Percentiles rank a stretch among this genome's conserved stretches.
Evolutionary conservation across 2,113 vertebrate genomes (phyloP).

Genomic region (Archocentrus centrarchus): DNA sequence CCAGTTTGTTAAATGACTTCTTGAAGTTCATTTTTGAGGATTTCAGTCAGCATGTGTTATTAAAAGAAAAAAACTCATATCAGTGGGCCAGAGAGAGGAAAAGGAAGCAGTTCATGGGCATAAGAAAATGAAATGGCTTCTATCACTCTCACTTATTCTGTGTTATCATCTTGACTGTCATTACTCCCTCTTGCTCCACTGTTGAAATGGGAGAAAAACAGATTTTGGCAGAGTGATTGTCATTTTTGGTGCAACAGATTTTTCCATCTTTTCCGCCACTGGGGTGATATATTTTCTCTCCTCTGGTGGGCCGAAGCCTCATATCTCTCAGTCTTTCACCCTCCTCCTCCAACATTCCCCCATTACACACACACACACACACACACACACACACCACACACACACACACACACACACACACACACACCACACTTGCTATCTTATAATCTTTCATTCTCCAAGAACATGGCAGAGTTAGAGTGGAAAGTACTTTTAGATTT

Average conservation of each 20-base stretch:
- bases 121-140: not conserved
- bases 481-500: constrained; percentile 2
- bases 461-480: not conserved
- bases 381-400: not conserved
- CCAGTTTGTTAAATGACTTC: not conserved
- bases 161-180: constrained; percentile 1
- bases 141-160: not conserved
- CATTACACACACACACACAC: not conserved
- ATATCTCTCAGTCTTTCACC: constrained; percentile 2
- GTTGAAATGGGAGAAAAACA: constrained; percentile 27
- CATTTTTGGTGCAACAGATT: constrained; percentile 42
- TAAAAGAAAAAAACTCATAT: not conserved
- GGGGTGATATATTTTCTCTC: constrained; percentile 31
- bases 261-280: constrained; percentile 59
- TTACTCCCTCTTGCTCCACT: not conserved
- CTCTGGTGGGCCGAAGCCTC: constrained; percentile 27
- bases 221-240: constrained; percentile 18
- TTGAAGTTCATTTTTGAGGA: not conserved
- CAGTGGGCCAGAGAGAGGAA: not conserved
- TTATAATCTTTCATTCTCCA: constrained; percentile 22
- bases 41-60: not conserved
- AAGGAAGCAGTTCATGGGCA: not conserved
- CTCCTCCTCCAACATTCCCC: too few relatives aligned
- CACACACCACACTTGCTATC: not conserved
- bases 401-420: not conserved